phyloP scores from a whole-genome alignment of 64 coral and sea anemone species.

The Catalaphyllia jardinei region DNA sequence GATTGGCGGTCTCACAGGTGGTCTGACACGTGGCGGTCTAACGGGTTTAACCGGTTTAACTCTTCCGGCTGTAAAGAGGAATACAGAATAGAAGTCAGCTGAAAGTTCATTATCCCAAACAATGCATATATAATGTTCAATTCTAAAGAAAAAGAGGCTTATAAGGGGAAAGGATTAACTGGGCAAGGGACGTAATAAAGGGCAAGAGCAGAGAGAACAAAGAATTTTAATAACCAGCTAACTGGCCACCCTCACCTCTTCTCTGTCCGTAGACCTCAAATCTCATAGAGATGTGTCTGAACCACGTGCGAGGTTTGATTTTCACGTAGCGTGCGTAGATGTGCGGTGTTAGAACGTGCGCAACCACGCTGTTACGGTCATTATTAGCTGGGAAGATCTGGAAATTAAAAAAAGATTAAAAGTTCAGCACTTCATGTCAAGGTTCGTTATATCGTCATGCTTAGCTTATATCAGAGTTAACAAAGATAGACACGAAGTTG shows the following conservation, averaged over 20 bases:
- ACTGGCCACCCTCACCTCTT: conserved; percentile 37
- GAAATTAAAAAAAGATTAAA: background rate
- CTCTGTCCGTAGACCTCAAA: conserved; percentile 63
- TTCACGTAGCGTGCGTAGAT: conserved; percentile 44
- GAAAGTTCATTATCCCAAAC: too few species aligned
- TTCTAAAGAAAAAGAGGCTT: too few species aligned
- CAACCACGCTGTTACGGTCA: conserved; percentile 74
- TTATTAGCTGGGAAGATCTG: conserved; percentile 82
- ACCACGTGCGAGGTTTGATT: conserved; percentile 66
- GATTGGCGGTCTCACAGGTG: background rate
- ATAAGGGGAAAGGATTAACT: too few species aligned
- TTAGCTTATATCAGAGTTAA: too few species aligned
- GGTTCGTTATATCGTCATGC: too few species aligned
- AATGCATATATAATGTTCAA: too few species aligned
- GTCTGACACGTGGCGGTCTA: background rate
- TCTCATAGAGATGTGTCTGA: conserved; percentile 71
- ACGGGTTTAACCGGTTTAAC: background rate
- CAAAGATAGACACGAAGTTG: too few species aligned
- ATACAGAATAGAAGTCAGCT: background rate
- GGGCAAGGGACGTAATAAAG: too few species aligned
- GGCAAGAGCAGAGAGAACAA: background rate
- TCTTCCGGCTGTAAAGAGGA: background rate
- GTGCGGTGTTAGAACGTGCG: conserved; percentile 54
- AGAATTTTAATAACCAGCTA: too few species aligned
- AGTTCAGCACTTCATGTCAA: too few species aligned